A percentile compares a stretch with the other conserved stretches of the same genome.
These are phyloP conservation scores for Crioceris asparagi DNA, from an alignment of 2,888 invertebrate genomes.

Conservation along the genomic window DNA sequence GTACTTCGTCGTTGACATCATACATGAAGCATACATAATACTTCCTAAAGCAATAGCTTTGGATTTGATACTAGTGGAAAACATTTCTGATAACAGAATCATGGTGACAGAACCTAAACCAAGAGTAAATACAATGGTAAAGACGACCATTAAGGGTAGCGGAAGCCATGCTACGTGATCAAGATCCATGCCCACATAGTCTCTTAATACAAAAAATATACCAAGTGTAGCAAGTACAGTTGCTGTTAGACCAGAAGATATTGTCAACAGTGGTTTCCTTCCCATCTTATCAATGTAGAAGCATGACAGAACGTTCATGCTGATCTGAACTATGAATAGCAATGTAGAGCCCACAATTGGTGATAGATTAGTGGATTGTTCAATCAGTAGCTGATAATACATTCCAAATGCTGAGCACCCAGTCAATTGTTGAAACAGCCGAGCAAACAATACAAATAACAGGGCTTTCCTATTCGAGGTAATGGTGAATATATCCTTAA, in stretches of 20 bases:
- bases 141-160: slow-evolving; percentile 24
- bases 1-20: slow-evolving; percentile 24
- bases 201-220: slow-evolving; percentile 22
- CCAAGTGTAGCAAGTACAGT: slow-evolving; percentile 23
- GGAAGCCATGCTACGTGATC: slow-evolving; percentile 24
- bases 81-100: slow-evolving; percentile 28
- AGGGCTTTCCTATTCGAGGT: slow-evolving; percentile 50
- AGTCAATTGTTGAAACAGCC: slow-evolving; percentile 27
- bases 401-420: slow-evolving; percentile 25
- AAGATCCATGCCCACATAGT: slow-evolving; percentile 19
- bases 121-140: slow-evolving; percentile 23
- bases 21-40: slow-evolving; percentile 20
- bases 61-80: slow-evolving; percentile 28
- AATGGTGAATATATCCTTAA: slow-evolving; percentile 44
- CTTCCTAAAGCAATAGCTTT: slow-evolving; percentile 25
- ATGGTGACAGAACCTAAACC: slow-evolving; percentile 24
- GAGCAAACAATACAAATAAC: slow-evolving; percentile 45
- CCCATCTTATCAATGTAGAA: slow-evolving; percentile 28
- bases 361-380: slow-evolving; percentile 26
- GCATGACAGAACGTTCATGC: slow-evolving; percentile 25
- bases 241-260: slow-evolving; percentile 22
- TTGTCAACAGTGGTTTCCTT: slow-evolving; percentile 23
- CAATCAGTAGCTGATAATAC: slow-evolving; percentile 30
- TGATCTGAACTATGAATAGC: slow-evolving; percentile 36
- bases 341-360: slow-evolving; percentile 35